Evolutionary conservation across 2,113 vertebrate species (phyloP), one percentile per base, ranked within the genome.

Genomic region (Calidris pugnax): DNA sequence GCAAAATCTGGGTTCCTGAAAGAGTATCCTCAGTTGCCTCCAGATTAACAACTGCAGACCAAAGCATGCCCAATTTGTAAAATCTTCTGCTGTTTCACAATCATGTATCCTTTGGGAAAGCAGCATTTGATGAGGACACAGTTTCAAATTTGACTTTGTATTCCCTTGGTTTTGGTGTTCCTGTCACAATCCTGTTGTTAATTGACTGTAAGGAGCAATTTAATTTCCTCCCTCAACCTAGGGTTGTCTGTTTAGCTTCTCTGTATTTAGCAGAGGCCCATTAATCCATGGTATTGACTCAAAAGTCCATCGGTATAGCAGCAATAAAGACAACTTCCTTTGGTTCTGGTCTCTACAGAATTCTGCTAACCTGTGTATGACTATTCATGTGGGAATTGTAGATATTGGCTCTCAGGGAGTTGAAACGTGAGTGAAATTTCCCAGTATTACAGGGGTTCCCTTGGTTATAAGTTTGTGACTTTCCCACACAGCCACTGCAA

Each of bases 181-280:
- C 50, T 88, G 50, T 92, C 67, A 88, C n/a, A 60, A 13, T 80
- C 56, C 50, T 74, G 14, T 74, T 88, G 39, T 76, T 92, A 84
- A 64, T 90, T 92, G 82, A 64, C 62, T 86, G 32, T 45, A 71
- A 78, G 91, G 47, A 82, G 43, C 87, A 87, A 82, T 82, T 95
- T 90, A 71, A 83, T 81, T 90, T 88, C 51, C 18, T 94, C 43
- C 18, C n/a, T 83, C 82, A 77, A 24, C 69, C 72, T 47, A 57
- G 12, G 22, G 19, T n/a, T 90, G 27, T 62, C 57, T 79, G 48
- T 82, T 93, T 79, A 79, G 67, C 55, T 67, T 66, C 32, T 71
- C 60, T 71, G 26, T 81, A 51, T 78, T 94, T 87, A 87, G 68
- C 68, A 89, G 47, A 81, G 30, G 53, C 43, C 76, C 0, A 10